Percentiles rank a stretch among this genome's conserved stretches.
Evolutionary conservation across 64 coral and sea anemone species (phyloP).

Genomic region (Orbicella faveolata): DNA sequence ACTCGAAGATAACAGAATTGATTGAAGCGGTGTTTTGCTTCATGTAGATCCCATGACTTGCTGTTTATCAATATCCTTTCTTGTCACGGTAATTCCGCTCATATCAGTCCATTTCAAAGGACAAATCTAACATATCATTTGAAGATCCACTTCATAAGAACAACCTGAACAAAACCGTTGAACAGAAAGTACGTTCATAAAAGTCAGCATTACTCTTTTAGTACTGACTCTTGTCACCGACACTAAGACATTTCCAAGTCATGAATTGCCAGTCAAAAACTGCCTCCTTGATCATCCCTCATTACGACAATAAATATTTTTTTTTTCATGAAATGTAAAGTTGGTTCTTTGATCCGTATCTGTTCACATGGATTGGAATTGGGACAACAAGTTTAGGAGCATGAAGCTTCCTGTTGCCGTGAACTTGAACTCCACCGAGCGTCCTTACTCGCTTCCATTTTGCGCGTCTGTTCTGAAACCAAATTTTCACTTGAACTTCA

Average conservation of each 20-base stretch:
- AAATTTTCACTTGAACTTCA: conserved; percentile 93
- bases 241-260: no score
- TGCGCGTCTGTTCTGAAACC: conserved; percentile 88
- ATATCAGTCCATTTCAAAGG: background rate
- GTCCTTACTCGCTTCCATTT: conserved; percentile 94
- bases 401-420: conserved; percentile 68
- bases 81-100: background rate
- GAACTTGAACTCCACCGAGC: conserved; percentile 46
- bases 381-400: conserved; percentile 95
- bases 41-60: background rate
- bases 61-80: background rate
- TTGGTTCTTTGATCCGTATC: conserved; percentile 80
- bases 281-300: background rate
- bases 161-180: background rate
- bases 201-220: no score
- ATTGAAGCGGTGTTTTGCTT: background rate
- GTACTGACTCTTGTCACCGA: no score
- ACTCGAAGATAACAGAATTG: no score
- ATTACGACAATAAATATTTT: conserved; percentile 11
- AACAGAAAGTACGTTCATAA: background rate
- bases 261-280: background rate
- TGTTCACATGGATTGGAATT: conserved; percentile 95
- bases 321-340: conserved; percentile 63
- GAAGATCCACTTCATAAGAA: background rate
- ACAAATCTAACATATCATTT: background rate